These are phyloP conservation scores for Limanda limanda DNA, from an alignment of 2,113 vertebrate species.

Conservation along the genomic window DNA sequence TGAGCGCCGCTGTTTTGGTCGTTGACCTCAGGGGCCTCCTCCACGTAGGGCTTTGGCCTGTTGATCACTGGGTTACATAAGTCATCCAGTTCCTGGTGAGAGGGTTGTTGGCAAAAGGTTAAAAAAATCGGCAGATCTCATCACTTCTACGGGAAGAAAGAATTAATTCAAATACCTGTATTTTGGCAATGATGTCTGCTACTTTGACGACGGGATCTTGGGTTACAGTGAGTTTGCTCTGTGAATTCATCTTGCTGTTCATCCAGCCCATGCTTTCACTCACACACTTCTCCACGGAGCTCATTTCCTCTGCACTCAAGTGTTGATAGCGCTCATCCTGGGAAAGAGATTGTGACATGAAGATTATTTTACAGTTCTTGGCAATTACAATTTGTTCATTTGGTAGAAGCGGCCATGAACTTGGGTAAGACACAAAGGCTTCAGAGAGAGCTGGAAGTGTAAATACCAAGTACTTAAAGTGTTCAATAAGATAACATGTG, in stretches of 20 bases:
- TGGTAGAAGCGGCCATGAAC: too few species aligned
- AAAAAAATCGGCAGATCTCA: background rate
- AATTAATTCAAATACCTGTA: slow-evolving; percentile 85
- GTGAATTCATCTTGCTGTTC: slow-evolving; percentile 92
- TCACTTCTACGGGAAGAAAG: background rate
- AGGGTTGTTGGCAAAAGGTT: background rate
- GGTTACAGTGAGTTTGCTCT: slow-evolving; percentile 89
- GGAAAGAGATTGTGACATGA: slow-evolving; percentile 8
- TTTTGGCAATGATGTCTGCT: slow-evolving; percentile 90
- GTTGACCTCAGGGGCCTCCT: slow-evolving; percentile 83
- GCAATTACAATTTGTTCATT: background rate
- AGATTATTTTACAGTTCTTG: background rate
- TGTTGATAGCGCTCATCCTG: slow-evolving; percentile 93
- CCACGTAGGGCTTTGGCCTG: slow-evolving; percentile 88
- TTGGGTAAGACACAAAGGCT: too few species aligned
- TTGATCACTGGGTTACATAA: slow-evolving; percentile 89
- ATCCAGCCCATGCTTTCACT: slow-evolving; percentile 92
- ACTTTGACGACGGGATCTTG: slow-evolving; percentile 93
- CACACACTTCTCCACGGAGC: slow-evolving; percentile 88
- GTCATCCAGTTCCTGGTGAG: slow-evolving; percentile 88
- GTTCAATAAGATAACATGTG: too few species aligned
- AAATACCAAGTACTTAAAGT: too few species aligned
- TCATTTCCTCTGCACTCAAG: slow-evolving; percentile 88
- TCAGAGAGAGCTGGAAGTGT: too few species aligned
- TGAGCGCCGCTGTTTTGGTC: slow-evolving; percentile 83